Conservation (phyloP, 2,888 invertebrate species). For the Limenitis camilla region DNA sequence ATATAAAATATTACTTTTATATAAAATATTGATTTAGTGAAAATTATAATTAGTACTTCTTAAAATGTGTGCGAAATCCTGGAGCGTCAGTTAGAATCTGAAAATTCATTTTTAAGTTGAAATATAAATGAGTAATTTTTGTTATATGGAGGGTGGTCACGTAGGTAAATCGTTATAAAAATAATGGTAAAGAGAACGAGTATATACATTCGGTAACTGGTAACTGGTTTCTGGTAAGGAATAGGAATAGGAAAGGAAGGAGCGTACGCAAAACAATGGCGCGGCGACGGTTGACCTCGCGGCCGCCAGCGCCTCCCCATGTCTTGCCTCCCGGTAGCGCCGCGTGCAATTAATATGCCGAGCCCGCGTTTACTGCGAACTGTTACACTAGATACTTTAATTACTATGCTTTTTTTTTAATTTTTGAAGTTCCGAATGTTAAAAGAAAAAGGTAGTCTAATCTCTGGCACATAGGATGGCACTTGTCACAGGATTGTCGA, state of each 20-base stretch:
- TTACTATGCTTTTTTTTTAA: constrained; percentile 10
- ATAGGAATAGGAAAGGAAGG: constrained; percentile 7
- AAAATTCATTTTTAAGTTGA: too few species aligned
- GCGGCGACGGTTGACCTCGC: constrained; percentile 72
- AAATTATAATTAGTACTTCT: too few species aligned
- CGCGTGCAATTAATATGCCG: constrained; percentile 76
- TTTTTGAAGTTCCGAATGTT: too few species aligned
- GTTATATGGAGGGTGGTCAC: not conserved
- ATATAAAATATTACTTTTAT: too few species aligned
- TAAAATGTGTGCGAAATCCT: too few species aligned
- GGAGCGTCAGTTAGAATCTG: too few species aligned
- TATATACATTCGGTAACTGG: constrained; percentile 1
- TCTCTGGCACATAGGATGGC: too few species aligned
- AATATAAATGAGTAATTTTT: not conserved
- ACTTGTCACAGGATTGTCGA: too few species aligned
- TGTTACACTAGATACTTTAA: constrained; percentile 37
- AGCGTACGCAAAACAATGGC: constrained; percentile 68
- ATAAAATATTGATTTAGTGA: too few species aligned
- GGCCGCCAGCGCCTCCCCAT: constrained; percentile 61
- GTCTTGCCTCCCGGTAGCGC: constrained; percentile 69
- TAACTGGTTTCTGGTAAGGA: not conserved
- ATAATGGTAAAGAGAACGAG: not conserved
- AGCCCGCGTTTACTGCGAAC: constrained; percentile 57
- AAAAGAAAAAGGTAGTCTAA: too few species aligned
- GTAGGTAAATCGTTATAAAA: not conserved